Conservation (phyloP, 1,140 invertebrate genomes). For the Tenebrio molitor region DNA sequence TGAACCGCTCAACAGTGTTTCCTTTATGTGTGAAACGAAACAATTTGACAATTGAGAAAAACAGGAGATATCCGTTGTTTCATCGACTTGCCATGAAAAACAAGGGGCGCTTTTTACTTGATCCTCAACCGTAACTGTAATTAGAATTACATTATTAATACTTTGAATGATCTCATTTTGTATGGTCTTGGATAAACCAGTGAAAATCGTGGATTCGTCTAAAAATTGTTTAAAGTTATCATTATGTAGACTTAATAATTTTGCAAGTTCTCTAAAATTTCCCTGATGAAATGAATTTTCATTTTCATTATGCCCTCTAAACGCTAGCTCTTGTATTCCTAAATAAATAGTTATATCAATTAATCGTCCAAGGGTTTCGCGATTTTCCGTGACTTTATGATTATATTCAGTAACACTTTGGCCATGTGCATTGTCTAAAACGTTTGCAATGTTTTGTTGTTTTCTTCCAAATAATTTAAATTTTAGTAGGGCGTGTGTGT, state of each 20-base stretch:
- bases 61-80: constrained; percentile 59
- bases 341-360: constrained; percentile 18
- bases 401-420: not conserved
- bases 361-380: not conserved
- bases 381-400: constrained; percentile 5
- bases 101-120: constrained; percentile 50
- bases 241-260: constrained; percentile 7
- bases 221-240: constrained; percentile 5
- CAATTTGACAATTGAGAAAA: constrained; percentile 57
- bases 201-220: constrained; percentile 50
- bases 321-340: not conserved
- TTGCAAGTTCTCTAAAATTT: constrained; percentile 24
- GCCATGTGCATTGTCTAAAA: not conserved
- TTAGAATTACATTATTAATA: constrained; percentile 53
- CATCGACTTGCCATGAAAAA: constrained; percentile 58
- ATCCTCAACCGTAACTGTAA: constrained; percentile 24
- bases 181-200: constrained; percentile 54
- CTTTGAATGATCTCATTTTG: constrained; percentile 64
- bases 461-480: too few relatives aligned
- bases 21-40: constrained; percentile 55
- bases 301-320: constrained; percentile 19
- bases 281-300: not conserved
- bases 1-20: constrained; percentile 54
- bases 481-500: too few relatives aligned
- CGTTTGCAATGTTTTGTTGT: too few relatives aligned